These are phyloP conservation scores for Rhopalosiphum nymphaeae DNA, from an alignment of 2,888 invertebrate genomes.

Conservation along the genomic window DNA sequence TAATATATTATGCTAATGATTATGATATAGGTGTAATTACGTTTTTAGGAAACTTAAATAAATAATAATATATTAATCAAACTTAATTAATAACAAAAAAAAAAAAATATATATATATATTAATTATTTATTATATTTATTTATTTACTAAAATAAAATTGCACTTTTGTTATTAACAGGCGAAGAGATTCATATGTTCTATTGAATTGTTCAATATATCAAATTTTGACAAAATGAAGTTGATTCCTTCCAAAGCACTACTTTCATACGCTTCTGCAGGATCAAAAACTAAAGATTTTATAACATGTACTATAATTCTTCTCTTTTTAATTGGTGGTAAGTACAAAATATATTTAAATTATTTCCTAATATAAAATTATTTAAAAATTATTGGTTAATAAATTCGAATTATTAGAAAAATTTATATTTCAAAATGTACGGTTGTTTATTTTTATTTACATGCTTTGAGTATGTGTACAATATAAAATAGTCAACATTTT, in stretches of 20 bases:
- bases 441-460: not conserved
- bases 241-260: not conserved
- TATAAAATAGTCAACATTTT: not conserved
- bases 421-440: not conserved
- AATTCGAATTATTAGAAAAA: not conserved
- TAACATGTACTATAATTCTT: slow-evolving; percentile 52
- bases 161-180: not conserved
- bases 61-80: not conserved
- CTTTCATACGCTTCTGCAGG: slow-evolving; percentile 36
- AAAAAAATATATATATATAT: too few relatives aligned
- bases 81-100: not conserved
- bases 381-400: not conserved
- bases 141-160: not conserved
- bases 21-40: not conserved
- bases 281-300: slow-evolving; percentile 23
- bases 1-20: not conserved
- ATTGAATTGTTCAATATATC: slow-evolving; percentile 39
- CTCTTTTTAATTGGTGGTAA: slow-evolving; percentile 46
- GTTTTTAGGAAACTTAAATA: not conserved
- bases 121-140: not conserved
- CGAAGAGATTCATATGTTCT: not conserved
- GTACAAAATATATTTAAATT: slow-evolving; percentile 15
- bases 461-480: not conserved
- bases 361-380: not conserved
- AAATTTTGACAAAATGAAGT: slow-evolving; percentile 53